These are phyloP conservation scores for Manduca sexta DNA, from an alignment of 1,140 invertebrate species.

Conservation along the genomic window DNA sequence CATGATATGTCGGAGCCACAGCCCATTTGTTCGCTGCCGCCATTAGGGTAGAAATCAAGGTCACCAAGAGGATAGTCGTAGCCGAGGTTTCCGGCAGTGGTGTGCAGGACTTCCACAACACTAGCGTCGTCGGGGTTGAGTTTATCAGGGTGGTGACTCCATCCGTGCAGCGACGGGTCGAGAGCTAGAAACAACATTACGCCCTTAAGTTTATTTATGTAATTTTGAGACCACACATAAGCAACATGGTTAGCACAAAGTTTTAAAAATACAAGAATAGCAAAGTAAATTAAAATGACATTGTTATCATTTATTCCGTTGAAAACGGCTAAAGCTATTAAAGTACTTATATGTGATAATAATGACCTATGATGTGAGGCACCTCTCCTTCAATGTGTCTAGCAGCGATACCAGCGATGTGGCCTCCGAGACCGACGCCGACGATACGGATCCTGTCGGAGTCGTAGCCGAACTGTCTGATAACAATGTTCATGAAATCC, in stretches of 20 bases:
- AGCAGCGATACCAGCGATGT: conserved; percentile 51
- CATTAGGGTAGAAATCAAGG: conserved; percentile 82
- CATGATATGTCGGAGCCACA: conserved; percentile 36
- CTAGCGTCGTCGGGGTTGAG: conserved; percentile 76
- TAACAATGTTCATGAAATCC: conserved; percentile 45
- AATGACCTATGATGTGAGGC: conserved; percentile 49
- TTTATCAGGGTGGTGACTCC: conserved; percentile 58
- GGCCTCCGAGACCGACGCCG: conserved; percentile 51
- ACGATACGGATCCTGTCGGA: conserved; percentile 36
- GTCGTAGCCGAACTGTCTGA: conserved; percentile 34
- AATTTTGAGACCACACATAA: too few species aligned
- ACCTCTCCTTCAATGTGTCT: conserved; percentile 28
- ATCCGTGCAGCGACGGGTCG: conserved; percentile 74
- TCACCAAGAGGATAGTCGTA: conserved; percentile 74
- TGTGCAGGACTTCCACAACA: conserved; percentile 82
- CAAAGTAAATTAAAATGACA: too few species aligned
- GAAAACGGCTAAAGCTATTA: too few species aligned
- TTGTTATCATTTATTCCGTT: too few species aligned
- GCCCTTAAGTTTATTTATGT: too few species aligned
- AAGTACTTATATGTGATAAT: too few species aligned
- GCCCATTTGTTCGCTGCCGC: conserved; percentile 59
- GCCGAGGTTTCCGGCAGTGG: conserved; percentile 75
- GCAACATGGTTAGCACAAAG: too few species aligned
- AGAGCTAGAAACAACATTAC: conserved; percentile 69
- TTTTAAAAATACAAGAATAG: too few species aligned